phyloP scores from a whole-genome alignment of 1,140 invertebrate genomes.

The Oreohelix idahoensis region DNA sequence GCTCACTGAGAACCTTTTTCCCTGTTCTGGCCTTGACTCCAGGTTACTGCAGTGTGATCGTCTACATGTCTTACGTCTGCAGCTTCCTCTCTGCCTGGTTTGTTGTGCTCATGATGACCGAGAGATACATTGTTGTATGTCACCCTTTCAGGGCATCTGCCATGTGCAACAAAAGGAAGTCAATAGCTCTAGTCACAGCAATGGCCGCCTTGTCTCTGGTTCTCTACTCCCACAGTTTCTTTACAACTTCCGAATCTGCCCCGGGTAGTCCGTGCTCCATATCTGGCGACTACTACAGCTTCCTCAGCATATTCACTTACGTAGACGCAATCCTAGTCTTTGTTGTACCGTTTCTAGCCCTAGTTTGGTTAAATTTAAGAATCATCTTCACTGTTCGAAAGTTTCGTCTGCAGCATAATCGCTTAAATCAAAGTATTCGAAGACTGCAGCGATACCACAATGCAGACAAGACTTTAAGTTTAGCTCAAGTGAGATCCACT shows the following conservation, averaged over 20 bases:
- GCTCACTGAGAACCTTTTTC: constrained; percentile 76
- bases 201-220: constrained; percentile 56
- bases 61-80: constrained; percentile 67
- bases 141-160: constrained; percentile 66
- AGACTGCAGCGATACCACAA: constrained; percentile 25
- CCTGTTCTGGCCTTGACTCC: constrained; percentile 68
- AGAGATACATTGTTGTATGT: constrained; percentile 71
- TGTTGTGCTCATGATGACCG: constrained; percentile 70
- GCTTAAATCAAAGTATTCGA: constrained; percentile 32
- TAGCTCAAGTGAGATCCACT: constrained; percentile 82
- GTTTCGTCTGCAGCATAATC: constrained; percentile 48
- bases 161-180: constrained; percentile 61
- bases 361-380: constrained; percentile 76
- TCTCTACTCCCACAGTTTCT: constrained; percentile 62
- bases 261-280: constrained; percentile 34
- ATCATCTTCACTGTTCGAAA: constrained; percentile 52
- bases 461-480: constrained; percentile 14
- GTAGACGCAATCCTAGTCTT: constrained; percentile 77
- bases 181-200: constrained; percentile 42
- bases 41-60: constrained; percentile 60
- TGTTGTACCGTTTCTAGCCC: constrained; percentile 75
- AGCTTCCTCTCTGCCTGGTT: constrained; percentile 72
- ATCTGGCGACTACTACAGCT: constrained; percentile 47
- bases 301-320: constrained; percentile 76
- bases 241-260: constrained; percentile 43